Evolutionary conservation across 2,797 vertebrate genomes (phyloP), one percentile per base, ranked within the genome.

Genomic region (Morus bassanus): DNA sequence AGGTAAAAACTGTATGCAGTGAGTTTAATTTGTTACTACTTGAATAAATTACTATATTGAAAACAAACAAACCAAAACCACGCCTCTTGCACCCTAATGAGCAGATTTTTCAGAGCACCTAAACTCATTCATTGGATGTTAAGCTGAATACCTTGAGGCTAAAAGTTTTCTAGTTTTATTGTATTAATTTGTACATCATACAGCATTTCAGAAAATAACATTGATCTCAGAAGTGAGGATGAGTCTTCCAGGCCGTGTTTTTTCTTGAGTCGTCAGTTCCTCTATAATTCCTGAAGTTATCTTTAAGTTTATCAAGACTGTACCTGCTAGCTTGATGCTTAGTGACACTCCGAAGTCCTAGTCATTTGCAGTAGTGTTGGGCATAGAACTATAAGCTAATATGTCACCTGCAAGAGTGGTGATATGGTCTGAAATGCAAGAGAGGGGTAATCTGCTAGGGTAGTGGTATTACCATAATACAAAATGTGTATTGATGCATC

Each of bases 1-100:
- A 95, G 99, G 99, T 99, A 98, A 97, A 85, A 95, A 83, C 19
- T 35, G 8, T 75, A 15, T 72, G 41, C 31, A 59, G 5, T 1
- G 21, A 69, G 64, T 72, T 88, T 45, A 45, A 15, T 85, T 84
- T 94, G 39, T 63, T 85, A 51, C 15, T 75, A 27, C 0, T 0
- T 6, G 2, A 76, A 22, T 35, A 48, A 35, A 17, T 85, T 50
- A 6, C 4, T 61, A 0, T 30, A 19, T 54, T 79, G 37, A 28
- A 65, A 43, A 22, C 14, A 46, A 43, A 24, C 13, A 25, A 35
- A 50, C 57, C 13, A 31, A 77, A 77, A 37, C 4, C 21, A 9
- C 6, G 15, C 5, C 4, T 75, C 16, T 18, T 76, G 16, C 12
- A 35, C 10, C 6, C 24, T 72, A 33, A 21, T 48, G 13, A 51